A percentile compares a stretch with the other conserved stretches of the same genome.
Conservation (phyloP, 2,113 vertebrate species). For the Nothoprocta perdicaria region DNA sequence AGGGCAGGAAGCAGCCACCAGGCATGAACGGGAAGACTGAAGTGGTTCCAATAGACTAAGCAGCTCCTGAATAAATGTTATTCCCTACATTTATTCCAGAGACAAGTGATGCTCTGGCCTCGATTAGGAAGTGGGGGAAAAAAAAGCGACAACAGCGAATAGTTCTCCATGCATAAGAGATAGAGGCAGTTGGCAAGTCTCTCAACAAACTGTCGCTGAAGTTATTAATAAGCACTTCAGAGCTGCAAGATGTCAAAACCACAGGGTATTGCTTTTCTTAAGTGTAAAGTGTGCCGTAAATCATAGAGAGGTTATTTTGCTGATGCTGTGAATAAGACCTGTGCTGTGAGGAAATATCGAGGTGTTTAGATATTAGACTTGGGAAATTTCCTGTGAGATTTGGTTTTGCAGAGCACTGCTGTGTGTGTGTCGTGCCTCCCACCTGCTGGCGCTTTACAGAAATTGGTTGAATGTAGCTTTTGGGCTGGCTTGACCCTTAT, state of each 20-base stretch:
- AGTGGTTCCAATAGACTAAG: neutral
- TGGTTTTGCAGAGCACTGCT: neutral
- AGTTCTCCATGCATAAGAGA: neutral
- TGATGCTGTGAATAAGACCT: neutral
- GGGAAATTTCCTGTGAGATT: neutral
- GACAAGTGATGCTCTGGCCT: neutral
- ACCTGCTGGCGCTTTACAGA: neutral
- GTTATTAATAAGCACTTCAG: neutral
- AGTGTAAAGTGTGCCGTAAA: neutral
- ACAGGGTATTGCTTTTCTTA: neutral
- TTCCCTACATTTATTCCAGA: neutral
- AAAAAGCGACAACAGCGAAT: neutral
- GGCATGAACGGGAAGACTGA: slow-evolving; percentile 9
- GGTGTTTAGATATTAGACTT: neutral
- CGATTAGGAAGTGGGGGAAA: neutral
- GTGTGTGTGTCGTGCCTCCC: accelerated
- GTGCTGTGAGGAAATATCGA: neutral
- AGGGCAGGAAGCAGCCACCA: neutral
- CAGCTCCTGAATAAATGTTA: slow-evolving; percentile 18
- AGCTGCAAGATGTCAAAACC: neutral
- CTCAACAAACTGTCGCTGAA: neutral
- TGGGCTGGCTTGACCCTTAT: neutral
- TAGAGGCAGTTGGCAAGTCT: neutral
- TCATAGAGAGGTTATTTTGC: neutral
- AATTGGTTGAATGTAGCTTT: neutral